Conservation (phyloP, 1,140 invertebrate genomes). For the Mamestra configurata region DNA sequence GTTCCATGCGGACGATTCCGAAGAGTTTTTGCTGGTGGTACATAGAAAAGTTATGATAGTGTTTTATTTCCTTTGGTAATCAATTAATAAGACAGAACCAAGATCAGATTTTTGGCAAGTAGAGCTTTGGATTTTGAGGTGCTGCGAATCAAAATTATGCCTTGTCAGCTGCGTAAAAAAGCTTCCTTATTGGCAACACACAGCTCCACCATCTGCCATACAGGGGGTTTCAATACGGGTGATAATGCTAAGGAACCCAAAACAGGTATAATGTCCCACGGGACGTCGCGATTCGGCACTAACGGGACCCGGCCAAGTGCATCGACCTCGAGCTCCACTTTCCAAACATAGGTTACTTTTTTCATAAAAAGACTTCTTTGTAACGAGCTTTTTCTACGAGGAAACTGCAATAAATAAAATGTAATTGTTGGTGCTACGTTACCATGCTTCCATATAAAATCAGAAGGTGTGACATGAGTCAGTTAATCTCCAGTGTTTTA, state of each 20-base stretch:
- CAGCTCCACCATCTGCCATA: background rate
- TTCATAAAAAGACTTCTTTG: constrained; percentile 23
- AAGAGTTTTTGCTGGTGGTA: too few species aligned
- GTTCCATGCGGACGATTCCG: background rate
- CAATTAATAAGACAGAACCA: too few species aligned
- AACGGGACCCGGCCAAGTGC: constrained; percentile 62
- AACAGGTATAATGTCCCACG: constrained; percentile 51
- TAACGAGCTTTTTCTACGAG: background rate
- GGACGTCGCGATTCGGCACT: constrained; percentile 64
- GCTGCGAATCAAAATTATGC: background rate
- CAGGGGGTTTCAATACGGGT: constrained; percentile 34
- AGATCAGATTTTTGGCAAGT: too few species aligned
- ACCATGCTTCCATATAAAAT: background rate
- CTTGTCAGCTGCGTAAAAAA: background rate
- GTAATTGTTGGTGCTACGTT: background rate
- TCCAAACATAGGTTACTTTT: constrained; percentile 45
- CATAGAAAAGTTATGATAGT: too few species aligned
- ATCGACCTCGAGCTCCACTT: constrained; percentile 66
- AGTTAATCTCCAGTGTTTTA: background rate
- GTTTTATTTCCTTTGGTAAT: background rate
- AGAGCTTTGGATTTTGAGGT: too few species aligned
- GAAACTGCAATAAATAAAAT: constrained; percentile 9
- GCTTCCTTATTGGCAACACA: background rate
- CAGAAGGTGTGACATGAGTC: background rate
- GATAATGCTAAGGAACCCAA: constrained; percentile 48